Percentiles rank a stretch among this genome's conserved stretches.
Evolutionary conservation across 2,113 vertebrate species (phyloP).

Genomic region (Saccopteryx leptura): DNA sequence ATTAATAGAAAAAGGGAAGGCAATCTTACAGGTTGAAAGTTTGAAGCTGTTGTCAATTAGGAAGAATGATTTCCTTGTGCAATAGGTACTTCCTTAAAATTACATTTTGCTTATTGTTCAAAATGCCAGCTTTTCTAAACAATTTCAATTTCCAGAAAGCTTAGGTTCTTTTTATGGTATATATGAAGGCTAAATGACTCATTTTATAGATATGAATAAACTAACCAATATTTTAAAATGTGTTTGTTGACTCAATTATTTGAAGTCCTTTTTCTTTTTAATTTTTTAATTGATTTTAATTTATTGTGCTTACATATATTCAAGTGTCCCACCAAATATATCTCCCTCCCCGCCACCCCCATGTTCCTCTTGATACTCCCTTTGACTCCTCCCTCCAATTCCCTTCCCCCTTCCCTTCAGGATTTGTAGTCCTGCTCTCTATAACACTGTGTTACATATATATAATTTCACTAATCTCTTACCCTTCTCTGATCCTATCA

Average conservation of each 20-base stretch:
- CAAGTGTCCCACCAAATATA: too few relatives aligned
- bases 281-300: too few relatives aligned
- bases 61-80: slow-evolving; percentile 2
- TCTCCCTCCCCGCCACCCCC: too few relatives aligned
- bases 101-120: slow-evolving; percentile 48
- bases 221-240: not conserved
- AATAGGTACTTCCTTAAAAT: slow-evolving; percentile 44
- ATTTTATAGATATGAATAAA: not conserved
- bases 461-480: too few relatives aligned
- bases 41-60: slow-evolving; percentile 14
- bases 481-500: too few relatives aligned
- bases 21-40: slow-evolving; percentile 30
- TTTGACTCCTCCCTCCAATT: too few relatives aligned
- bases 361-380: too few relatives aligned
- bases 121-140: slow-evolving; percentile 71
- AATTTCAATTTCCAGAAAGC: slow-evolving; percentile 13
- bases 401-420: too few relatives aligned
- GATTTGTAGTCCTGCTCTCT: too few relatives aligned
- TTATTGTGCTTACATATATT: too few relatives aligned
- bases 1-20: not conserved
- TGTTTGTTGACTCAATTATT: not conserved
- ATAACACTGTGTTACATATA: too few relatives aligned
- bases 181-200: not conserved
- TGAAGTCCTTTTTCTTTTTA: not conserved
- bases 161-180: not conserved